Conservation (phyloP, 2,888 invertebrate genomes). For the Ichneumoninae sp. region DNA sequence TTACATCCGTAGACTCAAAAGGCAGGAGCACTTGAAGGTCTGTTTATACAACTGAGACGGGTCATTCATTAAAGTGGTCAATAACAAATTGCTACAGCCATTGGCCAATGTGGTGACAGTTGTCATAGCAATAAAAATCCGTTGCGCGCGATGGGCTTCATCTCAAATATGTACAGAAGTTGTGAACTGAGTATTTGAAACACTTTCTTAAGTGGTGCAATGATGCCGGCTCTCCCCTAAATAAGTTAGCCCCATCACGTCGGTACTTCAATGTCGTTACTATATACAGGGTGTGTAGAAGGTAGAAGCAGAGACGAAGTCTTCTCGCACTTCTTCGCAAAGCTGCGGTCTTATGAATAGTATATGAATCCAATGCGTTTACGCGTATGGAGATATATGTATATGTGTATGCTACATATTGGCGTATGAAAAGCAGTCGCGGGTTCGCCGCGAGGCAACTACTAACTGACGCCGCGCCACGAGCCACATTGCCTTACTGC, state of each 20-base stretch:
- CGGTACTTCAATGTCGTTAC: neutral
- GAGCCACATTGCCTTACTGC: constrained; percentile 37
- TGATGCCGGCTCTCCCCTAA: neutral
- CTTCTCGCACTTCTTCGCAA: neutral
- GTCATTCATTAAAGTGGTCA: too few relatives aligned
- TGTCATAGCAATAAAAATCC: too few relatives aligned
- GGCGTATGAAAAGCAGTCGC: constrained; percentile 44
- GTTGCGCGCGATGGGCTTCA: too few relatives aligned
- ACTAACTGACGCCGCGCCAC: constrained; percentile 29
- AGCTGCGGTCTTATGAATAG: neutral
- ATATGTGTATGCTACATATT: constrained; percentile 7
- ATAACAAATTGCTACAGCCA: too few relatives aligned
- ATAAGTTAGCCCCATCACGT: neutral
- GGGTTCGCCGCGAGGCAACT: constrained; percentile 34
- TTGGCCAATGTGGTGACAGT: too few relatives aligned
- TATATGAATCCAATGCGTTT: neutral
- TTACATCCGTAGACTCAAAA: too few relatives aligned
- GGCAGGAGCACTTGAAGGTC: too few relatives aligned
- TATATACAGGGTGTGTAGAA: neutral
- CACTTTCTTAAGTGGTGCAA: neutral
- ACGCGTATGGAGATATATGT: neutral
- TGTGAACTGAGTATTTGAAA: neutral
- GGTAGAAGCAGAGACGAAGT: neutral
- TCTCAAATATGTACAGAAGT: too few relatives aligned
- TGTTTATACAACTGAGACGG: too few relatives aligned